Percentiles rank a stretch among this genome's conserved stretches.
phyloP scores from a whole-genome alignment of 2,113 vertebrate genomes.

The Tyto alba region DNA sequence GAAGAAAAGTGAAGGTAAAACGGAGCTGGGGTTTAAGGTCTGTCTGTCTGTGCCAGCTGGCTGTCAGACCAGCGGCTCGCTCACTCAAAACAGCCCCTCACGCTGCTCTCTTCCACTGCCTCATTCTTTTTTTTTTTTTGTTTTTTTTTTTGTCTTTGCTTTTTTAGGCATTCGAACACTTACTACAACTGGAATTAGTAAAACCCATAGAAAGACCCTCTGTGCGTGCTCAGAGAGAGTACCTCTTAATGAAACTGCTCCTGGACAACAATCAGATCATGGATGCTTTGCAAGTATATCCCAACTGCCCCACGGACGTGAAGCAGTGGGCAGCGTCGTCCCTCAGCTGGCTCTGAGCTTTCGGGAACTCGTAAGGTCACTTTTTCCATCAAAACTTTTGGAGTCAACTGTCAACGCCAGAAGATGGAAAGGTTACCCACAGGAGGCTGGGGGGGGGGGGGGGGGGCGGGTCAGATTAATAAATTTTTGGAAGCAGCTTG shows the following conservation, averaged over 20 bases:
- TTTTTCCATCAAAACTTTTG: accelerated
- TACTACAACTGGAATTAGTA: constrained; percentile 90
- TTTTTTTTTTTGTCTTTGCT: no score
- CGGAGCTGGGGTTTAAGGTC: neutral
- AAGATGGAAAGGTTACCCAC: accelerated
- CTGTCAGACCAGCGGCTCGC: neutral
- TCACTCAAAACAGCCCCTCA: no score
- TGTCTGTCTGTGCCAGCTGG: no score
- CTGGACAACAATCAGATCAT: constrained; percentile 89
- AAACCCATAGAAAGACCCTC: constrained; percentile 77
- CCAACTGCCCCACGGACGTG: constrained; percentile 92
- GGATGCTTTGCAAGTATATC: constrained; percentile 90
- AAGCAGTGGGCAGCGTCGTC: constrained; percentile 91
- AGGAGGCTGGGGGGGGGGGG: no score
- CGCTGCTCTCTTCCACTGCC: no score
- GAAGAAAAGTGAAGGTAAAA: neutral
- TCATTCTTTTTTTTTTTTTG: no score
- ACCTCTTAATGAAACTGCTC: constrained; percentile 84
- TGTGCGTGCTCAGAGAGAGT: constrained; percentile 82
- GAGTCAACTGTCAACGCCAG: accelerated
- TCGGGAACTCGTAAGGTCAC: no score
- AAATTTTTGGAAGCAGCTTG: neutral
- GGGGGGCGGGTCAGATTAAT: accelerated
- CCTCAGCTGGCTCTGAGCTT: constrained; percentile 71
- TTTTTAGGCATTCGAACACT: constrained; percentile 89